Evolutionary conservation across 2,797 vertebrate genomes (phyloP).

Genomic region (Sparidentex hasta): DNA sequence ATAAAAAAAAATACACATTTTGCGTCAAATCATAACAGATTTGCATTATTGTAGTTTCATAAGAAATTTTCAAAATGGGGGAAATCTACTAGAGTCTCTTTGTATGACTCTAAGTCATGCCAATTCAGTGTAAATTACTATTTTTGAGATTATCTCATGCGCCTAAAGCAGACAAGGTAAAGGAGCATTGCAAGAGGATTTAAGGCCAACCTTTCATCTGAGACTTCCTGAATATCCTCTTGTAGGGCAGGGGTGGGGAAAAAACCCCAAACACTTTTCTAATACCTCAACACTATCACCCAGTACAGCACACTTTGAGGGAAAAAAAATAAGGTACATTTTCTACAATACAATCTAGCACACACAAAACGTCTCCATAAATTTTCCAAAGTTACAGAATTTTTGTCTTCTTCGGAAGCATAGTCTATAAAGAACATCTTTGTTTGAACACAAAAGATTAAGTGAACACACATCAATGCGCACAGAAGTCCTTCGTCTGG

Average conservation of each 20-base stretch:
- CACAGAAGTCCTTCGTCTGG: conserved; percentile 88
- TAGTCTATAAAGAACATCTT: conserved; percentile 85
- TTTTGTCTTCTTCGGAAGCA: conserved; percentile 84
- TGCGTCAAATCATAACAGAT: conserved; percentile 38
- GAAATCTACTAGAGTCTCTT: conserved; percentile 21
- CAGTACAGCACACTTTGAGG: conserved; percentile 79
- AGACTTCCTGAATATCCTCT: conserved; percentile 71
- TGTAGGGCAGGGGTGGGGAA: conserved; percentile 27
- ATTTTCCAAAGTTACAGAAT: conserved; percentile 80
- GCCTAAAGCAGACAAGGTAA: conserved; percentile 49
- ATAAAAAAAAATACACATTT: conserved; percentile 35
- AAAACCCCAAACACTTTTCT: conserved; percentile 61
- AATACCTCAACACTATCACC: conserved; percentile 78
- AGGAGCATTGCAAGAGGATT: conserved; percentile 59
- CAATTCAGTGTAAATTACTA: conserved; percentile 54
- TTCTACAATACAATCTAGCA: conserved; percentile 85
- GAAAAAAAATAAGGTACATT: conserved; percentile 72
- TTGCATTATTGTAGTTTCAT: conserved; percentile 47
- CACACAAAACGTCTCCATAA: conserved; percentile 80
- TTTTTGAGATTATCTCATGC: conserved; percentile 49
- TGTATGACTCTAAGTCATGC: conserved; percentile 38
- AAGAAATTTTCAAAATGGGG: conserved; percentile 28
- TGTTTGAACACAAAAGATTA: conserved; percentile 88
- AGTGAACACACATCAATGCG: conserved; percentile 86
- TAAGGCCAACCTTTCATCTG: conserved; percentile 76